Evolutionary conservation across 1,140 invertebrate genomes (phyloP).

Genomic region (Lordiphosa collinella): DNA sequence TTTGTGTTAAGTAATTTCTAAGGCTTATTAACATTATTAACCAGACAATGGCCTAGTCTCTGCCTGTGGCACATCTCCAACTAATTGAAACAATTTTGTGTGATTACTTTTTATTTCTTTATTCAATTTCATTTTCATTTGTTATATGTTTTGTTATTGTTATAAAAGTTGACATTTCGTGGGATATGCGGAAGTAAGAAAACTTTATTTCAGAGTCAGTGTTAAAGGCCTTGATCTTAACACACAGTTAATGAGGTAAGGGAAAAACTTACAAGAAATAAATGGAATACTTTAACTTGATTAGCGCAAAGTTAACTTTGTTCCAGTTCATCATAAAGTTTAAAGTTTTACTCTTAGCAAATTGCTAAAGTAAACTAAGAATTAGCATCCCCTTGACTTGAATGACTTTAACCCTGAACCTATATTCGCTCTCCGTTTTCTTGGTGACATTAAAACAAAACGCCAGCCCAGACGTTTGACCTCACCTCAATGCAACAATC

Average conservation of each 20-base stretch:
- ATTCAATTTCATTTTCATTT: conserved; percentile 28
- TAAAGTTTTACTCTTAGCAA: no score
- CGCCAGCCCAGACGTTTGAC: no score
- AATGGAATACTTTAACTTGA: no score
- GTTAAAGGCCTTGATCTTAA: conserved; percentile 20
- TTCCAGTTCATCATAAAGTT: no score
- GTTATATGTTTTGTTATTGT: not conserved
- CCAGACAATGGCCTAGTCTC: conserved; percentile 37
- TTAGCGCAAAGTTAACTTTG: no score
- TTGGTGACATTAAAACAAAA: no score
- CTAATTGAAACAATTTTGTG: conserved; percentile 28
- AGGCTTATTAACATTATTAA: conserved; percentile 48
- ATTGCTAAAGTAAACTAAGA: not conserved
- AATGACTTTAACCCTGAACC: conserved; percentile 19
- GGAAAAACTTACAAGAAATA: no score
- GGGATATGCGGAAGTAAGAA: conserved; percentile 11
- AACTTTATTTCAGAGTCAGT: conserved; percentile 8
- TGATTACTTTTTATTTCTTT: conserved; percentile 13
- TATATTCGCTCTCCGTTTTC: no score
- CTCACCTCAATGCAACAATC: conserved; percentile 4
- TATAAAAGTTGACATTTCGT: conserved; percentile 11
- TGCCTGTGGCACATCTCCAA: conserved; percentile 1
- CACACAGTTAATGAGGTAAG: not conserved
- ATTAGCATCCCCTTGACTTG: conserved; percentile 9
- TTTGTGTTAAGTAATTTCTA: conserved; percentile 62